Conservation (phyloP, 2,888 invertebrate species). For the Synanthedon andrenaeformis region DNA sequence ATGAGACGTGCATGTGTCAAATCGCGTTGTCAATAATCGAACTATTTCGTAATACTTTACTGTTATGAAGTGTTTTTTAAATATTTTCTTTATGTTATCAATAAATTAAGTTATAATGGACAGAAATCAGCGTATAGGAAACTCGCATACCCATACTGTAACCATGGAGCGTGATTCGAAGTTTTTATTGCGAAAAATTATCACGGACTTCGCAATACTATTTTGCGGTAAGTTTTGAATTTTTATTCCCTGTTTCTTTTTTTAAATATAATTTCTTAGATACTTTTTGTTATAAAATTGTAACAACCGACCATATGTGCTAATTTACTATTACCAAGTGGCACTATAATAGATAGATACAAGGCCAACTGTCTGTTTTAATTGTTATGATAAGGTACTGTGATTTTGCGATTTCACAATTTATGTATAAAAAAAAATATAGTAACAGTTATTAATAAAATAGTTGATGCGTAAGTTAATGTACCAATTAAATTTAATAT, state of each 20-base stretch:
- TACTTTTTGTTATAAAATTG: no score
- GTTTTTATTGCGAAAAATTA: conserved; percentile 73
- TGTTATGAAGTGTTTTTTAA: conserved; percentile 12
- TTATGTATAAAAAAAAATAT: no score
- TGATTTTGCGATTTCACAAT: no score
- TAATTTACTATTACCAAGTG: no score
- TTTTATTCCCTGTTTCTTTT: not conserved
- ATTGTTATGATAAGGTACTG: no score
- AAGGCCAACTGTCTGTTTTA: no score
- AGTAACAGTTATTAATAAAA: no score
- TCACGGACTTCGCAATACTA: conserved; percentile 75
- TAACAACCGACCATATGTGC: no score
- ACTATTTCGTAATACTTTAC: conserved; percentile 38
- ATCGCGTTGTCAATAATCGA: conserved; percentile 23
- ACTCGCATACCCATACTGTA: conserved; percentile 45
- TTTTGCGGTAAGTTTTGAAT: conserved; percentile 73
- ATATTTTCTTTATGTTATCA: conserved; percentile 11
- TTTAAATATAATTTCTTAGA: not conserved
- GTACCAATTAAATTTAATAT: no score
- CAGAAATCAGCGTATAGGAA: conserved; percentile 50
- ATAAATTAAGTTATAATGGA: conserved; percentile 39
- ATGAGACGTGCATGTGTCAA: conserved; percentile 10
- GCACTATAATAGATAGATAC: no score
- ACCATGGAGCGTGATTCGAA: conserved; percentile 69
- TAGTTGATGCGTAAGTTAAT: no score